Conservation (phyloP, 2,113 vertebrate species). For the Peucedramus taeniatus region DNA sequence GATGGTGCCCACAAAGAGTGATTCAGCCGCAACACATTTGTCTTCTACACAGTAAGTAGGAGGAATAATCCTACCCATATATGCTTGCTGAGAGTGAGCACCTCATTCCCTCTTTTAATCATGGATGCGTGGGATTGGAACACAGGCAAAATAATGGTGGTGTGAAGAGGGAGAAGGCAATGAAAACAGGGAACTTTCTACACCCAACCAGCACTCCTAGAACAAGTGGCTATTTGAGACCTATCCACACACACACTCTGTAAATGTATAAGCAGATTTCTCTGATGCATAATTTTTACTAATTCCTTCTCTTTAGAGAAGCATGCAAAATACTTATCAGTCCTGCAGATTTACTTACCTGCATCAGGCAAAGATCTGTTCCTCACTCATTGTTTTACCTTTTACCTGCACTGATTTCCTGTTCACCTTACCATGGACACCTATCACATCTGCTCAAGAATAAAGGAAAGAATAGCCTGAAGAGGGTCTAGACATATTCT, state of each 20-base stretch:
- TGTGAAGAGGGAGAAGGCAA: neutral
- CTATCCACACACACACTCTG: neutral
- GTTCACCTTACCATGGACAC: neutral
- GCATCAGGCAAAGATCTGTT: neutral
- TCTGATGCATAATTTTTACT: neutral
- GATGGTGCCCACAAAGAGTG: neutral
- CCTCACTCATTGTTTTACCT: neutral
- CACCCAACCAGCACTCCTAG: neutral
- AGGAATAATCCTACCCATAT: conserved; percentile 9
- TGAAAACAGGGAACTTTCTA: neutral
- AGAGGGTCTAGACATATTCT: neutral
- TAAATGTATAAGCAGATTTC: neutral
- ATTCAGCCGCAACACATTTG: neutral
- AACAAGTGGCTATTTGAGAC: neutral
- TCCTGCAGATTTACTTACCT: neutral
- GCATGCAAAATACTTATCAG: neutral
- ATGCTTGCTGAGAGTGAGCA: neutral
- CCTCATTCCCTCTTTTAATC: neutral
- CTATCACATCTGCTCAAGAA: neutral
- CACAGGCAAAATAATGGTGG: neutral
- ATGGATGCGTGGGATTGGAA: neutral
- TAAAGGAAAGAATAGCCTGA: neutral
- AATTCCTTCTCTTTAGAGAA: neutral
- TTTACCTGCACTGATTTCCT: neutral
- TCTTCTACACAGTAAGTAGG: conserved; percentile 5